Evolutionary conservation across 2,113 vertebrate species (phyloP), one percentile per base, ranked within the genome.

Genomic region (Ochotona curzoniae): DNA sequence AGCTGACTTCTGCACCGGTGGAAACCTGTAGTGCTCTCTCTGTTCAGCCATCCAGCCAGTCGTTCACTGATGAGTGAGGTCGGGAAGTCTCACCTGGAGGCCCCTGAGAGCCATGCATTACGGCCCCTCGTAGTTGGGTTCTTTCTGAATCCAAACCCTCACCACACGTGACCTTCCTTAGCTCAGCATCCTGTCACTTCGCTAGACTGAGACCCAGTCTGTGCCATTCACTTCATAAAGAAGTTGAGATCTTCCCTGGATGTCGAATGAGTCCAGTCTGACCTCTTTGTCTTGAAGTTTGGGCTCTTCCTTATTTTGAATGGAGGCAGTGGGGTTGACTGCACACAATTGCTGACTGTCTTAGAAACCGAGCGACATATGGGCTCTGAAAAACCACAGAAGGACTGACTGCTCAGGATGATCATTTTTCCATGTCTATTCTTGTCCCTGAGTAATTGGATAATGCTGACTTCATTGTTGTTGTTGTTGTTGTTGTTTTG

Each of bases 221-320:
- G 87, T 94, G 63, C 76, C 93, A 83, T 90, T 81, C 87, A 75
- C 81, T 92, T 94, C 92, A 96, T 94, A 84, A 96, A 96, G 92
- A 94, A 87, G 82, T 93, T 81, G 94, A 83, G 94, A 82, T 95
- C 89, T 74, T 93, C 94, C n/a, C 17, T 57, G 25, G n/a, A 87
- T 96, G 81, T 57, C 30, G 71, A 93, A 91, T 94, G 73, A 78
- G 51, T 74, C 92, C 69, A 38, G 35, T 91, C 91, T 97, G 93
- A 96, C 95, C 95, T 90, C 80, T 82, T 44, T 49, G n/a, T 92
- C 87, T 89, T 94, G 95, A 94, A 94, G 95, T 84, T 94, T 51
- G 64, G 76, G 87, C 74, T 76, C 76, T 93, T 87, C 89, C 89
- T 97, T 97, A 96, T 96, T 97, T 95, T 0, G 2, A 91, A 89